Evolutionary conservation across 2,888 invertebrate species (phyloP), one percentile per base, ranked within the genome.

Genomic region (Sarcophaga caerulescens): DNA sequence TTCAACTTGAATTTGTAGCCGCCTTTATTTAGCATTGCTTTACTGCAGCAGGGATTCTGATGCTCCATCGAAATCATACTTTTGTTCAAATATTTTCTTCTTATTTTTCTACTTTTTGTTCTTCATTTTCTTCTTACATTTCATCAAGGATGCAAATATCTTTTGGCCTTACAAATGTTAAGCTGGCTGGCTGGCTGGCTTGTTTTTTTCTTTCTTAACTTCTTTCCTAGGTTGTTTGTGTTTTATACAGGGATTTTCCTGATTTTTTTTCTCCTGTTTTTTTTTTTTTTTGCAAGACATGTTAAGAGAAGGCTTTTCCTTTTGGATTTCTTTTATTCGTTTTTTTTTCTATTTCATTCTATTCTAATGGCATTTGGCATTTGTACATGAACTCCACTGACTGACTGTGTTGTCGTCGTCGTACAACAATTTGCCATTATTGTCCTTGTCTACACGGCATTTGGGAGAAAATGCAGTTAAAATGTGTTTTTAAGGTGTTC

Each of bases 381-480:
- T 86, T 71, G 84, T 78, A 81, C 74, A 76, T 73, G 79, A 77
- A 75, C 69, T 78, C 57, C 4, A 57, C 60, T 79, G 63, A 60
- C 52, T 79, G 63, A 60, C 52, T 52, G 35, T 8, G 59, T 35
- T 23, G 66, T 21, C 23, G 81, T 62, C 0, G 35, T 81, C 70
- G 57, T 83, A 85, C 76, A 81, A 75, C 86, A 86, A 86, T 84
- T 86, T 86, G 80, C 84, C 86, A 84, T 86, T 86, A 86, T 86
- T 86, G 86, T 86, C 84, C 84, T 86, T 86, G 86, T 86, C 81
- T 86, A 86, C 86, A 86, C 65, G 77, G 77, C 86, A 84, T 86
- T 84, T 86, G 78, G 78, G 81, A 52, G 52, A 76, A 83, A 79
- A 86, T 86, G 78, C 81, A 86, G 78, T 81, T 75, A 66, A 84